phyloP scores from a whole-genome alignment of 2,888 invertebrate genomes.

The Onthophagus sagittarius region DNA sequence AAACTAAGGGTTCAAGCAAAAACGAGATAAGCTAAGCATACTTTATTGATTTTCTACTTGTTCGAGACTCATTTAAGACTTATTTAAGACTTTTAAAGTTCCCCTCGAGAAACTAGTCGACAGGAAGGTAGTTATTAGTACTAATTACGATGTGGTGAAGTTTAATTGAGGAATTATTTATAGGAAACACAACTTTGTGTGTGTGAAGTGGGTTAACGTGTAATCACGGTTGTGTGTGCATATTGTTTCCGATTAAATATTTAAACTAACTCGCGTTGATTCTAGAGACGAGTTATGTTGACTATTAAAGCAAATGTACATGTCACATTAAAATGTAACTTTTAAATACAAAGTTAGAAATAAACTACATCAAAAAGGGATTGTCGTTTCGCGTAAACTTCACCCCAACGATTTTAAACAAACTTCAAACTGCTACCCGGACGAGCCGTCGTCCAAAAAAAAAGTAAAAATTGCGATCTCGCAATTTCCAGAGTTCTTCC shows the following conservation, averaged over 20 bases:
- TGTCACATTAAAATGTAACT: too few species aligned
- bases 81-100: too few species aligned
- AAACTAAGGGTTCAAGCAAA: background rate
- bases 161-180: background rate
- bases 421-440: background rate
- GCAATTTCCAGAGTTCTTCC: conserved; percentile 5
- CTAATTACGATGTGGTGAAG: background rate
- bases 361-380: too few species aligned
- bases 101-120: background rate
- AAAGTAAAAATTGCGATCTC: background rate
- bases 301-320: too few species aligned
- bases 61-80: too few species aligned
- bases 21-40: background rate
- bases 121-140: background rate
- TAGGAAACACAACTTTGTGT: background rate
- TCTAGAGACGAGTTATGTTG: background rate
- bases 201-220: background rate
- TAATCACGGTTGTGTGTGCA: background rate
- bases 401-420: background rate
- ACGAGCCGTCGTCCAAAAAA: background rate
- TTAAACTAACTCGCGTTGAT: background rate
- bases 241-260: background rate
- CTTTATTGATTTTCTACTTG: too few species aligned
- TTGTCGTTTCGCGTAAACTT: background rate
- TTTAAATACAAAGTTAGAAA: too few species aligned